These are phyloP conservation scores for Ooceraea biroi DNA, from an alignment of 1,140 invertebrate genomes.

Conservation along the genomic window DNA sequence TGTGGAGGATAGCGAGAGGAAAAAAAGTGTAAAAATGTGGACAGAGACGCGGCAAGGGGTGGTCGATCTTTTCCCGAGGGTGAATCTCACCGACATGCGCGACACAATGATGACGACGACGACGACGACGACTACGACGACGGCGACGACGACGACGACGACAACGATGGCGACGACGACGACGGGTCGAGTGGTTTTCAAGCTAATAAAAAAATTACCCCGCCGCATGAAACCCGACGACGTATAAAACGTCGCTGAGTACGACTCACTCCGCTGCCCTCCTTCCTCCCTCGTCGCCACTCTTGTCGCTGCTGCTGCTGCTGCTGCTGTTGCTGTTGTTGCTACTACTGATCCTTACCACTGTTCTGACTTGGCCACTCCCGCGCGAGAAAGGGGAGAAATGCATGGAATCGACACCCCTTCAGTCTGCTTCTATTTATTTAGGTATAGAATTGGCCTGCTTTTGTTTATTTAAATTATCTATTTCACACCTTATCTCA, in stretches of 20 bases:
- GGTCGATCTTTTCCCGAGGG: constrained; percentile 65
- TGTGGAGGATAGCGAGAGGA: constrained; percentile 13
- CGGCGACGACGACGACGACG: constrained; percentile 53
- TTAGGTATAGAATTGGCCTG: constrained; percentile 37
- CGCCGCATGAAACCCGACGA: constrained; percentile 79
- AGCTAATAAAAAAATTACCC: constrained; percentile 85
- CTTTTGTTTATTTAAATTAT: constrained; percentile 39
- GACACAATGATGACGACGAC: constrained; percentile 66
- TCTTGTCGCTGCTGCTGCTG: constrained; percentile 38
- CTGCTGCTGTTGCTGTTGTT: constrained; percentile 1
- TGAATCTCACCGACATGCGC: constrained; percentile 67
- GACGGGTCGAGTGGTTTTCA: constrained; percentile 82
- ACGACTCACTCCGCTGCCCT: constrained; percentile 43
- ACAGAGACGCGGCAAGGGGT: constrained; percentile 26
- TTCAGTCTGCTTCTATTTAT: constrained; percentile 66
- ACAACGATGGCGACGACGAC: constrained; percentile 70
- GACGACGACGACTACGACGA: constrained; percentile 19
- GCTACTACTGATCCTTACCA: constrained; percentile 53
- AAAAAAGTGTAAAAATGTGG: constrained; percentile 54
- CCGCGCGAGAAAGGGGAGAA: constrained; percentile 65
- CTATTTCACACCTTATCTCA: neutral
- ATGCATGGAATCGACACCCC: constrained; percentile 64
- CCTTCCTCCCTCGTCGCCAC: constrained; percentile 21
- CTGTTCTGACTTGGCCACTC: constrained; percentile 45
- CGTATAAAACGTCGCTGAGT: constrained; percentile 78